Evolutionary conservation across 2,797 vertebrate species (phyloP), one percentile per base, ranked within the genome.

Genomic region (Pelochelys cantorii): DNA sequence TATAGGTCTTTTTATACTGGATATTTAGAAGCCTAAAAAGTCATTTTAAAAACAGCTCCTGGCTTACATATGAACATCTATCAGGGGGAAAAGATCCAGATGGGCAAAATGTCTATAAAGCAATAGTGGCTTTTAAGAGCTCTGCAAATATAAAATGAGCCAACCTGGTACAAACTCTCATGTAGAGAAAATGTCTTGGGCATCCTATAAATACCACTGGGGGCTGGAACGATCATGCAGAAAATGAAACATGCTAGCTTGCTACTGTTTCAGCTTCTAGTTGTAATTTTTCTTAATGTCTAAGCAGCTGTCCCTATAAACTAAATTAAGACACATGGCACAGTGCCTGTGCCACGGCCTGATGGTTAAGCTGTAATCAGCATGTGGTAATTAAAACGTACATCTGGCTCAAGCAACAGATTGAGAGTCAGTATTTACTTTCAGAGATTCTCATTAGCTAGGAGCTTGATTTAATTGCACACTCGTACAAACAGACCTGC

Each of bases 221-320:
- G 91, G 90, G 34, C 68, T 87, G 90, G 65, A 92, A 94, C 86
- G 91, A 91, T 84, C n/a, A 48, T 1, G 15, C 86, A 53, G 87
- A 79, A 95, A 90, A 87, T 96, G 75, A 79, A 87, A 80, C 94
- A 78, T 86, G 92, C 10, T 92, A 87, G 53, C 90, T 97, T 94
- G 79, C 90, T 87, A 10, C 81, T 79, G 81, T 89, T 94, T 90
- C 53, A 93, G 83, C 48, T 92, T 91, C 29, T 74, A 87, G 53
- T 87, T 94, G 59, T 89, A 48, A 10, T n/a, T 94, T 94, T 93
- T 74, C 15, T 27, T 87, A 85, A 84, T 92, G n/a, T 86, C 86
- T 84, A 10, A 13, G 2, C 83, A 56, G 81, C 87, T 91, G 90
- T 81, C 12, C 13, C 17, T 90, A 20, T 80, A 83, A 92, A 84